Evolutionary conservation across 2,113 vertebrate species (phyloP), one percentile per base, ranked within the genome.

Genomic region (Pantherophis guttatus): DNA sequence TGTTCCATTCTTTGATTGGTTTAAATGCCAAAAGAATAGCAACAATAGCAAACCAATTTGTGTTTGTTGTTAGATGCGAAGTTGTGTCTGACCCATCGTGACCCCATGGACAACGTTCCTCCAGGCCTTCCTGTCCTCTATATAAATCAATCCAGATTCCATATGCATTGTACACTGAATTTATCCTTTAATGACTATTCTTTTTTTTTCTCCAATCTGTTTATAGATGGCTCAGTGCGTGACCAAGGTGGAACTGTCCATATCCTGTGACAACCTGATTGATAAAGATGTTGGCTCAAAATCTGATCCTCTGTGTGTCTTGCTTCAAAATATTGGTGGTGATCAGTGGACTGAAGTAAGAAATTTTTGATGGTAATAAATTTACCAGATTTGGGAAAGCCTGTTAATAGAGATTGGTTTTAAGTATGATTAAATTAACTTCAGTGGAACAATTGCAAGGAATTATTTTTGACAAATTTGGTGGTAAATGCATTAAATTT

Each of bases 241-340:
- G 94, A 96, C 97, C 59, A 97, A 98, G 89, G 97, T 99, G 94
- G 98, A 99, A 97, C 98, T 99, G 90, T 97, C 97, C 1, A 94
- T 99, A 94, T 98, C 98, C 93, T 99, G 99, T 95, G 94, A 96
- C 23, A 96, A 98, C 95, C 98, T 99, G 53, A 97, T 99, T 95
- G 98, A 99, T 96, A 98, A 98, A 96, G 99, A 99, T 96, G 95
- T 99, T 6, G 97, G 98, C 8, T 99, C 99, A 52, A 98, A 98
- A 92, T 99, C 99, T 1, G 99, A 99, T 88, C 99, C 99, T 0
- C 97, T 99, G 44, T 99, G 99, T n/a, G 98, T 99, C 24, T 96
- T 99, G 95, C 98, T 98, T 23, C 98, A 98, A 97, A 98, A 96
- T 58, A 88, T 95, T n/a, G 98, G 98, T n/a, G 97, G 96, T 1